These are phyloP conservation scores for Paramormyrops kingsleyae DNA, from an alignment of 2,113 vertebrate species.

Conservation along the genomic window DNA sequence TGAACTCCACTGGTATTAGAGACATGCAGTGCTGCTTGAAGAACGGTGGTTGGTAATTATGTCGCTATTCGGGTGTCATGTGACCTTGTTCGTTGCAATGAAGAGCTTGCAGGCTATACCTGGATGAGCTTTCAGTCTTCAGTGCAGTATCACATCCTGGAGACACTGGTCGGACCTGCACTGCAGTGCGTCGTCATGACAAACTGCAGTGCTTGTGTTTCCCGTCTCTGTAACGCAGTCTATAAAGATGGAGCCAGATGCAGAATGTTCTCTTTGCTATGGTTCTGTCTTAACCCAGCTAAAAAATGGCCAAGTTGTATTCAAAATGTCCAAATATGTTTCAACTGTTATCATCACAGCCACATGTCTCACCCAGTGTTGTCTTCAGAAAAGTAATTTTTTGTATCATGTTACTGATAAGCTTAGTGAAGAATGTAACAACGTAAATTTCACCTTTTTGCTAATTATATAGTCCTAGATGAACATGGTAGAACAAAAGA, in stretches of 20 bases:
- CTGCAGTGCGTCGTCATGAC: constrained; percentile 22
- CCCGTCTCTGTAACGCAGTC: constrained; percentile 2
- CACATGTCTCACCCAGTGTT: neutral
- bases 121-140: neutral
- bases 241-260: neutral
- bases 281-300: neutral
- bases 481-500: neutral
- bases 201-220: constrained; percentile 47
- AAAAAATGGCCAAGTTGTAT: neutral
- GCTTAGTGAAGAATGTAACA: neutral
- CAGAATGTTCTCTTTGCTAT: neutral
- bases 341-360: neutral
- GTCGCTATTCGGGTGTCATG: neutral
- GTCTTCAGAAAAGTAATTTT: neutral
- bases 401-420: neutral
- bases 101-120: neutral
- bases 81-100: neutral
- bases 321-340: neutral
- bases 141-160: constrained; percentile 7
- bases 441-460: neutral
- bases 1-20: neutral
- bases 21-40: neutral
- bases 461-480: neutral
- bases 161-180: constrained; percentile 48
- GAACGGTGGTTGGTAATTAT: neutral